Evolutionary conservation across 1,140 invertebrate species (phyloP).

Genomic region (Bombus confusus): DNA sequence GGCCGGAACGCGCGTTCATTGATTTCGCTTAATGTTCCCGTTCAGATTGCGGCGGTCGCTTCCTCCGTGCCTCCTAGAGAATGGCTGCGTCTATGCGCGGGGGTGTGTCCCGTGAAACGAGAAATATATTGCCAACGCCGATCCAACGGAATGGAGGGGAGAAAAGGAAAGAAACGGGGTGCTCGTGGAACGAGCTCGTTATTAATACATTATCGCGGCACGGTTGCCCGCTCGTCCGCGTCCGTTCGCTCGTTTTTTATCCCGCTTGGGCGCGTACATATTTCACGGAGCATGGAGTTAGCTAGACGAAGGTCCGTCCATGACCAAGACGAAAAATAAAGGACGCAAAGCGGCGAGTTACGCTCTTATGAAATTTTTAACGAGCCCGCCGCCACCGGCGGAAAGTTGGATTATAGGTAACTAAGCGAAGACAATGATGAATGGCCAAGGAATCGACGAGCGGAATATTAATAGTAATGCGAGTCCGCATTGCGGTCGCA

Average conservation of each 20-base stretch:
- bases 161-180: background rate
- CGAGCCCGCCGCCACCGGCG: background rate
- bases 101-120: background rate
- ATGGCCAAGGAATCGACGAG: slow-evolving; percentile 46
- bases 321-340: slow-evolving; percentile 1
- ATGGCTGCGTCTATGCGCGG: too few species aligned
- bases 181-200: slow-evolving; percentile 4
- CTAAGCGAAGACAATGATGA: slow-evolving; percentile 43
- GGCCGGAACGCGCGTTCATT: slow-evolving; percentile 45
- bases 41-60: slow-evolving; percentile 28
- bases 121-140: background rate
- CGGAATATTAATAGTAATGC: slow-evolving; percentile 55
- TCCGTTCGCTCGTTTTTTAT: background rate
- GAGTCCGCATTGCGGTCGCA: slow-evolving; percentile 43
- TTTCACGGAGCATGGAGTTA: slow-evolving; percentile 11
- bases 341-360: slow-evolving; percentile 13
- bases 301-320: background rate
- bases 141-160: background rate
- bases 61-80: too few species aligned
- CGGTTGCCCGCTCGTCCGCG: background rate
- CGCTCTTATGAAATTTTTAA: slow-evolving; percentile 51
- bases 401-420: slow-evolving; percentile 42
- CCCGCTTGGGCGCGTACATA: background rate
- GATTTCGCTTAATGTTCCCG: slow-evolving; percentile 58
- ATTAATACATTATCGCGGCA: slow-evolving; percentile 31